These are phyloP conservation scores for Idaea biselata DNA, from an alignment of 2,888 invertebrate species.

Conservation along the genomic window DNA sequence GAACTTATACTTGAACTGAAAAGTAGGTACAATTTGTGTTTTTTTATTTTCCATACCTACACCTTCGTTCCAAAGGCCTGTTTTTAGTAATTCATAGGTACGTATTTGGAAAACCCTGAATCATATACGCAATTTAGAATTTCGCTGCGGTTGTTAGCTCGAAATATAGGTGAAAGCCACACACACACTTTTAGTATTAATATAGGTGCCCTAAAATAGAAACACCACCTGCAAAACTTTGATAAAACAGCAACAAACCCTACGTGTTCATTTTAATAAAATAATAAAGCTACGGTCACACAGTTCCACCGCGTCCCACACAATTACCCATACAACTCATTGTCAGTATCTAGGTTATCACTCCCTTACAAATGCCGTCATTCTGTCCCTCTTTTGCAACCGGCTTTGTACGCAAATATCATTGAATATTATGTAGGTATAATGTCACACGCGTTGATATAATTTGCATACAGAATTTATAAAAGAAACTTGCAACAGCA, in stretches of 20 bases:
- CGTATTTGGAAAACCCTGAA: no score
- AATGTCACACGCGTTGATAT: conserved; percentile 29
- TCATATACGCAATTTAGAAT: no score
- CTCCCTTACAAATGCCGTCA: conserved; percentile 46
- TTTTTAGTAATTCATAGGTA: no score
- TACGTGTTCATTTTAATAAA: neutral
- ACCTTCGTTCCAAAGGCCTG: no score
- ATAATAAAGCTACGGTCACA: conserved; percentile 5
- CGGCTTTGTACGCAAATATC: conserved; percentile 37
- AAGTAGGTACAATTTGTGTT: no score
- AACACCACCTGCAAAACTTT: neutral
- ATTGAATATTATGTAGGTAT: conserved; percentile 41
- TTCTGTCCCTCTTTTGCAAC: conserved; percentile 50
- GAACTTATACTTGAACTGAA: no score
- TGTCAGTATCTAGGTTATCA: conserved; percentile 57
- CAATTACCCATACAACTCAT: conserved; percentile 13
- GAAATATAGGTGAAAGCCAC: no score
- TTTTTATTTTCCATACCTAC: no score
- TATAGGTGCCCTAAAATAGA: neutral
- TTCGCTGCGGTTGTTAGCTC: no score
- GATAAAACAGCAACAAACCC: conserved; percentile 3
- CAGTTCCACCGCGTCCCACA: conserved; percentile 12
- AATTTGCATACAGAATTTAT: conserved; percentile 3
- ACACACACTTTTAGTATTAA: no score
- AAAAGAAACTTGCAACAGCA: neutral